phyloP scores from a whole-genome alignment of 2,113 vertebrate species.

The Tragelaphus imberbis region DNA sequence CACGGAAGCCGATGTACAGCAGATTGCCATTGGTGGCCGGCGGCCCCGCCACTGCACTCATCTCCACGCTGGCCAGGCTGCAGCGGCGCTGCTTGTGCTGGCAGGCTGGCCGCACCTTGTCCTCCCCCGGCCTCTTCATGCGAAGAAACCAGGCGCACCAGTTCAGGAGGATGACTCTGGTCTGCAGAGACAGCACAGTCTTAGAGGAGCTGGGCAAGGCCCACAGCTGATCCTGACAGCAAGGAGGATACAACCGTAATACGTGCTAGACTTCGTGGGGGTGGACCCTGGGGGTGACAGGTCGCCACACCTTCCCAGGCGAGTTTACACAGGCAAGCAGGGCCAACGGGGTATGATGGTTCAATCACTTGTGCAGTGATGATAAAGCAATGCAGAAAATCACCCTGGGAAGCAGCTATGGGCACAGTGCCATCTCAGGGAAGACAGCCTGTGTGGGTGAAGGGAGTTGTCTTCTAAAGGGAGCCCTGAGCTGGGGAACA shows the following conservation, averaged over 20 bases:
- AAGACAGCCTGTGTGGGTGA: background rate
- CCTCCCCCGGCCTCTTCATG: slow-evolving; percentile 94
- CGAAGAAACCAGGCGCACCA: slow-evolving; percentile 98
- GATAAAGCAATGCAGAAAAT: background rate
- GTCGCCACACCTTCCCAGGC: background rate
- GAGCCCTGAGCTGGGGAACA: background rate
- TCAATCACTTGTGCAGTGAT: background rate
- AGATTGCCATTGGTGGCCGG: slow-evolving; percentile 83
- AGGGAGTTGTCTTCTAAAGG: background rate
- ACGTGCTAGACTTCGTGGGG: background rate
- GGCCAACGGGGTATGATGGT: rapidly evolving
- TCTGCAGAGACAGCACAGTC: slow-evolving; percentile 76
- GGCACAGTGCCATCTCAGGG: no score
- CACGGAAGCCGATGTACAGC: slow-evolving; percentile 88
- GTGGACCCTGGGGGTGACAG: background rate
- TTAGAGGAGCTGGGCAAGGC: background rate
- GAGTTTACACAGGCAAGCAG: background rate
- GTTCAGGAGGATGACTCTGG: slow-evolving; percentile 91
- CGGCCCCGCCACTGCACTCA: slow-evolving; percentile 78
- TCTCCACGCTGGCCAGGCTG: slow-evolving; percentile 88
- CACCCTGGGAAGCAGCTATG: background rate
- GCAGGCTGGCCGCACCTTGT: slow-evolving; percentile 87
- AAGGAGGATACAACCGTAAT: background rate
- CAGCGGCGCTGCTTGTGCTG: slow-evolving; percentile 84
- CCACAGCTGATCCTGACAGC: rapidly evolving